Conservation (phyloP, 2,113 vertebrate genomes). For the Engraulis encrasicolus region DNA sequence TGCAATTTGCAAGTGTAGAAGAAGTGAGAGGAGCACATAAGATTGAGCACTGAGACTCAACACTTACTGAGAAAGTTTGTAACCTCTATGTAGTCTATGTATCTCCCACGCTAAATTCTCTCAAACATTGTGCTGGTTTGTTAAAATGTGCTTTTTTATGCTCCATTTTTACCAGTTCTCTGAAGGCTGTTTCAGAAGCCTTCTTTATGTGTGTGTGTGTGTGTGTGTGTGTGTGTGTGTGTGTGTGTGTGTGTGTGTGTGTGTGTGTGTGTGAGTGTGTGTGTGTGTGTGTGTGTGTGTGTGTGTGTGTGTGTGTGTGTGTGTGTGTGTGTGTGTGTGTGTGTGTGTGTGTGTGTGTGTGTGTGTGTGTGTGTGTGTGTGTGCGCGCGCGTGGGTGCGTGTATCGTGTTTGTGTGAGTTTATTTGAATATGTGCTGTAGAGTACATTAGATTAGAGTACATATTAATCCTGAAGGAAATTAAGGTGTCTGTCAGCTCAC, state of each 20-base stretch:
- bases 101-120: no score
- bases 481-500: no score
- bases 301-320: slow-evolving; percentile 10
- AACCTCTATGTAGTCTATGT: no score
- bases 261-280: slow-evolving; percentile 11
- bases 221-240: background rate
- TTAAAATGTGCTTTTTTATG: no score
- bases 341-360: slow-evolving; percentile 10
- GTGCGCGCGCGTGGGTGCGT: no score
- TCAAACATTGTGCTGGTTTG: no score
- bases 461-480: no score
- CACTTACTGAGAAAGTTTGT: slow-evolving; percentile 17
- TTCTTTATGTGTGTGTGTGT: background rate
- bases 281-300: background rate
- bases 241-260: background rate
- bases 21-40: background rate
- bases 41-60: background rate
- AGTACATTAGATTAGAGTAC: no score
- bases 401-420: no score
- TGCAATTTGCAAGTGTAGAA: no score
- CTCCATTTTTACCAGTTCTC: background rate
- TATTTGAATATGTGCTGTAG: no score
- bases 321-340: slow-evolving; percentile 17
- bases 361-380: no score
- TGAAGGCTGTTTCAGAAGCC: slow-evolving; percentile 7